Percentiles rank a stretch among this genome's conserved stretches.
phyloP scores from a whole-genome alignment of 2,888 invertebrate genomes.

The Entomobrya multifasciata region DNA sequence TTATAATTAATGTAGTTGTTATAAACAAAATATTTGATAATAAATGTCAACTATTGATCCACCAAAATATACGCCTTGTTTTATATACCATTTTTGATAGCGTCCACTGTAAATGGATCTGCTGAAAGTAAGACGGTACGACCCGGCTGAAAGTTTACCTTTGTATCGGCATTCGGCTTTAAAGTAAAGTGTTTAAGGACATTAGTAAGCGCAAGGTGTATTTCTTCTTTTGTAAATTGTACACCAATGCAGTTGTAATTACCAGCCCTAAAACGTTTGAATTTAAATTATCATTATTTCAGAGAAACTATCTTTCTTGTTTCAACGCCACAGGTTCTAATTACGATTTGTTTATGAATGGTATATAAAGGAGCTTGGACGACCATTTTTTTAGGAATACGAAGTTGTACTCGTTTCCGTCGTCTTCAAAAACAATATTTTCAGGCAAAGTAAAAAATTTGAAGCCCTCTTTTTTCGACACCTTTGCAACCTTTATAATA shows the following conservation, averaged over 20 bases:
- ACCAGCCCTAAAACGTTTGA: slow-evolving; percentile 71
- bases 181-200: slow-evolving; percentile 70
- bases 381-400: slow-evolving; percentile 47
- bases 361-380: slow-evolving; percentile 56
- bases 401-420: no score
- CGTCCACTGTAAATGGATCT: slow-evolving; percentile 54
- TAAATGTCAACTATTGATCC: no score
- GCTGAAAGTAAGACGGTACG: slow-evolving; percentile 46
- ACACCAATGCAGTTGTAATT: slow-evolving; percentile 74
- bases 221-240: slow-evolving; percentile 72
- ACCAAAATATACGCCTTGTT: no score
- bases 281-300: slow-evolving; percentile 71
- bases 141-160: slow-evolving; percentile 58
- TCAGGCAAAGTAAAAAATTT: no score
- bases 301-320: slow-evolving; percentile 70
- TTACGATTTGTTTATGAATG: slow-evolving; percentile 65
- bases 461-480: no score
- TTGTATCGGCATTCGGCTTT: slow-evolving; percentile 52
- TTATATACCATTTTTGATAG: no score
- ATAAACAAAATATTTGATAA: no score
- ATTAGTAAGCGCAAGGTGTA: slow-evolving; percentile 65
- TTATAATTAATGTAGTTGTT: no score
- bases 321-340: slow-evolving; percentile 52
- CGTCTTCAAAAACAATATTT: no score
- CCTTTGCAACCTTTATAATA: no score